Percentiles rank a stretch among this genome's conserved stretches.
Conservation (phyloP, 2,113 vertebrate genomes). For the Ophiodon elongatus region DNA sequence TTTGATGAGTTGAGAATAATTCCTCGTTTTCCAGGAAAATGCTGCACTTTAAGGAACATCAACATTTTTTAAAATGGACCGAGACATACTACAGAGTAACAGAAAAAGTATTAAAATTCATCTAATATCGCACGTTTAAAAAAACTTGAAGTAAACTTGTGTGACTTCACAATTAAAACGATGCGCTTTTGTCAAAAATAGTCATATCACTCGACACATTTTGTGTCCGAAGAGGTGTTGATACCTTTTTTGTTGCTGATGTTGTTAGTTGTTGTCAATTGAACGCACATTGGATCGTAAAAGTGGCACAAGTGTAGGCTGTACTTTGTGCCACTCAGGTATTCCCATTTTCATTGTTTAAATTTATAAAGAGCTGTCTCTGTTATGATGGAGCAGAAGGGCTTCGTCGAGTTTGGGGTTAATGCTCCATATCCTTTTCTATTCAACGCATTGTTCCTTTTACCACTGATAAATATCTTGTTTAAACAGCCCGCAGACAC, state of each 20-base stretch:
- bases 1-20: slow-evolving; percentile 7
- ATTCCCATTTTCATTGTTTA: slow-evolving; percentile 74
- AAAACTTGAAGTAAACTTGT: background rate
- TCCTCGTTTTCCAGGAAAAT: slow-evolving; percentile 24
- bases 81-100: background rate
- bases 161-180: slow-evolving; percentile 19
- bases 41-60: slow-evolving; percentile 20
- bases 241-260: background rate
- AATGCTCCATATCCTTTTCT: slow-evolving; percentile 82
- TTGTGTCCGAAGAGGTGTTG: background rate
- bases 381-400: slow-evolving; percentile 56
- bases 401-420: slow-evolving; percentile 69
- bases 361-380: slow-evolving; percentile 55
- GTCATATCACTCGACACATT: background rate
- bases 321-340: slow-evolving; percentile 46
- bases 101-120: background rate
- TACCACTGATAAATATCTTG: slow-evolving; percentile 87
- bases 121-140: background rate
- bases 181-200: background rate
- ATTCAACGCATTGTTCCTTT: slow-evolving; percentile 83
- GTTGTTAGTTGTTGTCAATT: background rate
- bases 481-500: slow-evolving; percentile 86
- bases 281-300: slow-evolving; percentile 2
- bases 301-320: slow-evolving; percentile 23
- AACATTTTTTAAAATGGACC: slow-evolving; percentile 1